Evolutionary conservation across 2,113 vertebrate genomes (phyloP).

Genomic region (Pteruthius melanotis): DNA sequence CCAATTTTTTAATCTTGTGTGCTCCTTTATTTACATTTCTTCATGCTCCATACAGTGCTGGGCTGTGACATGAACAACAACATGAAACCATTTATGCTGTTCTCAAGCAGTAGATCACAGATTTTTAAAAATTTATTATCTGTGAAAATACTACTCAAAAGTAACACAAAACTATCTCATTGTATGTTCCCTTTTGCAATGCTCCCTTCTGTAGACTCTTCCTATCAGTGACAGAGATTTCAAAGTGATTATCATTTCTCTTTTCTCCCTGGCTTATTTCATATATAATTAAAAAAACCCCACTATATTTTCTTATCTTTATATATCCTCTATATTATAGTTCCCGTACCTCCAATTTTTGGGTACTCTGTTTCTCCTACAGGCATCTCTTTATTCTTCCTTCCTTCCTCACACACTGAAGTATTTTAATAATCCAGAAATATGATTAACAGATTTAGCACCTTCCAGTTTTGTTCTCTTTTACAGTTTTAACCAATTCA

Average conservation of each 20-base stretch:
- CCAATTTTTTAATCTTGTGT: too few species aligned
- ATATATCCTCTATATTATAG: background rate
- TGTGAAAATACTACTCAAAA: background rate
- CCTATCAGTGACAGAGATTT: background rate
- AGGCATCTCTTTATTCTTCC: background rate
- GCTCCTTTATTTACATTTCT: background rate
- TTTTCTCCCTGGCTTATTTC: background rate
- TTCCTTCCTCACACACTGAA: background rate
- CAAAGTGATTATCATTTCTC: background rate
- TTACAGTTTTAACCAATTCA: background rate
- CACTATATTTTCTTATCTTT: background rate
- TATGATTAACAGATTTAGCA: background rate
- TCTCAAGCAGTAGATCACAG: background rate
- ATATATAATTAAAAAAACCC: background rate
- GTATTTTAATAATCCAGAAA: conserved; percentile 9
- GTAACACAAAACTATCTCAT: background rate
- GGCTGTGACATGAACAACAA: background rate
- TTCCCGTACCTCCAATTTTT: background rate
- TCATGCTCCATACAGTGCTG: background rate
- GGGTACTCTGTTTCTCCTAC: background rate
- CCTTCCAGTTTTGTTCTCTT: background rate
- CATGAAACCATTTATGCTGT: background rate
- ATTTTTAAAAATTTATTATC: background rate
- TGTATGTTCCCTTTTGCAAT: background rate
- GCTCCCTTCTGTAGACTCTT: background rate